Conservation (phyloP, 1,140 invertebrate species). For the Coelopa frigida region DNA sequence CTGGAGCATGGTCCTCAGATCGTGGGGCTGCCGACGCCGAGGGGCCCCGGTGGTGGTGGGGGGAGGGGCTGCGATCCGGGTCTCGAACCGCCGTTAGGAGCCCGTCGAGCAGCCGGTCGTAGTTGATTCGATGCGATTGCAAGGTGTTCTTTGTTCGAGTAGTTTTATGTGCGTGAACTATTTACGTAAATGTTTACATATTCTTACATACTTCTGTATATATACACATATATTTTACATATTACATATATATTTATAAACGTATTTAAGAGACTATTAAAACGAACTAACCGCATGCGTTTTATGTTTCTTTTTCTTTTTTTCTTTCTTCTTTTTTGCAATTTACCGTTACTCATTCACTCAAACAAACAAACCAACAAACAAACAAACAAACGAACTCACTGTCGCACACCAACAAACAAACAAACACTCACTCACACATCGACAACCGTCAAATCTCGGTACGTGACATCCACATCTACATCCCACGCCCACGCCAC, state of each 20-base stretch:
- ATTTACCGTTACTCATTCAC: too few species aligned
- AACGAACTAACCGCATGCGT: conserved; percentile 44
- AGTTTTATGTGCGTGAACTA: not conserved
- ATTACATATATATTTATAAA: not conserved
- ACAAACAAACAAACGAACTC: conserved; percentile 15
- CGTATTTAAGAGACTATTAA: not conserved
- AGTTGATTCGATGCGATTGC: too few species aligned
- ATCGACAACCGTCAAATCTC: not conserved
- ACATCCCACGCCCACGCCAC: not conserved
- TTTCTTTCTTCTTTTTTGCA: conserved; percentile 40
- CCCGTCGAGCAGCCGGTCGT: too few species aligned
- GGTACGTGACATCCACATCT: too few species aligned
- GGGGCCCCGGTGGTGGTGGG: too few species aligned
- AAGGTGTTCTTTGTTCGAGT: not conserved
- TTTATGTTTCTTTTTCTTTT: conserved; percentile 44
- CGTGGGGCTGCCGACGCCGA: too few species aligned
- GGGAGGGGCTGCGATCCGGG: too few species aligned
- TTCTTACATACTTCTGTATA: not conserved
- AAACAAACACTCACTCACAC: not conserved
- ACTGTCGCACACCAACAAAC: not conserved
- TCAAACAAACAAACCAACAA: conserved; percentile 30
- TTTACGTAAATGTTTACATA: not conserved
- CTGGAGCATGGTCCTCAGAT: too few species aligned
- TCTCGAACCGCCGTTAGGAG: too few species aligned
- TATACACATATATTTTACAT: not conserved